A percentile compares a stretch with the other conserved stretches of the same genome.
Conservation (phyloP, 2,888 invertebrate species). For the Odontocerum albicorne region DNA sequence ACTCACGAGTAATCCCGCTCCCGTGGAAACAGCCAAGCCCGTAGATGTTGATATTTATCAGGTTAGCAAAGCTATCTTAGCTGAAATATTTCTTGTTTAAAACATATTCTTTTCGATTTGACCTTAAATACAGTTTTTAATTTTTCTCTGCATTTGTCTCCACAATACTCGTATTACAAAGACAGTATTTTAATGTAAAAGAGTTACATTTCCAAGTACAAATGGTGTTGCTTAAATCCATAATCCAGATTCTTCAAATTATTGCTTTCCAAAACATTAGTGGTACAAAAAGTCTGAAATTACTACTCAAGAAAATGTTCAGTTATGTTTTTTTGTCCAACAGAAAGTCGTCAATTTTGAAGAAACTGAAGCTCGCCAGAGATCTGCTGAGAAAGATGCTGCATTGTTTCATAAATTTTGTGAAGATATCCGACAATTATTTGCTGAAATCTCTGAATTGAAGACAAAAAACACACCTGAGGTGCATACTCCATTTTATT, state of each 20-base stretch:
- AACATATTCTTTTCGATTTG: too few relatives aligned
- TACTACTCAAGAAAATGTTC: too few relatives aligned
- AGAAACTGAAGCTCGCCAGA: slow-evolving; percentile 69
- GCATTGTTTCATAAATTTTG: slow-evolving; percentile 68
- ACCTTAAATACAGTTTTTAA: too few relatives aligned
- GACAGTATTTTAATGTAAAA: not conserved
- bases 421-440: slow-evolving; percentile 66
- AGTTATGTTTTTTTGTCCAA: too few relatives aligned
- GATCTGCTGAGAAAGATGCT: slow-evolving; percentile 70
- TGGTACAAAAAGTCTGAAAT: too few relatives aligned
- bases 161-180: not conserved
- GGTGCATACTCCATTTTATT: too few relatives aligned
- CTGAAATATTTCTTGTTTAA: not conserved
- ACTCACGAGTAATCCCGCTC: slow-evolving; percentile 45
- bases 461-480: slow-evolving; percentile 62
- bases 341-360: slow-evolving; percentile 73
- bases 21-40: slow-evolving; percentile 49
- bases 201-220: too few relatives aligned
- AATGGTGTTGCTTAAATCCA: too few relatives aligned
- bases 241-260: too few relatives aligned
- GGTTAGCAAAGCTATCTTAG: slow-evolving; percentile 45
- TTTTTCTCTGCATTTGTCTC: too few relatives aligned
- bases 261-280: too few relatives aligned
- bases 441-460: slow-evolving; percentile 68
- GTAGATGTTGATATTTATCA: slow-evolving; percentile 61